Conservation (phyloP, 2,113 vertebrate genomes). For the Microtus ochrogaster region DNA sequence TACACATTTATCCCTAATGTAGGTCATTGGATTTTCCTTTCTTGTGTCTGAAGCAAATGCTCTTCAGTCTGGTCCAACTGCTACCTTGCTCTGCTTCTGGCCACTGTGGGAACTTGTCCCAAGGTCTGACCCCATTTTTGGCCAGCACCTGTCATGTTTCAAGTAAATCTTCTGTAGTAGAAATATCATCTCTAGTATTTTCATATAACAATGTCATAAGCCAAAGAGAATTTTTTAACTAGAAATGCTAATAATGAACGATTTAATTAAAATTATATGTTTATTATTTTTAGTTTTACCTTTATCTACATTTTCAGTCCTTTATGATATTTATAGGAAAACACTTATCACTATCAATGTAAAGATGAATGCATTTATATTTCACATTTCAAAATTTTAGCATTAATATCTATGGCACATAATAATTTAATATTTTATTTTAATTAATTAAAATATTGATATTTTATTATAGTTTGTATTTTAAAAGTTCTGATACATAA, state of each 20-base stretch:
- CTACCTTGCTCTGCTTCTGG: not conserved
- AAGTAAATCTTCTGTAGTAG: not conserved
- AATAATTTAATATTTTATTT: not conserved
- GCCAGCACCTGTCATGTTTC: not conserved
- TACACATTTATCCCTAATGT: not conserved
- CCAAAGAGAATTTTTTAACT: not conserved
- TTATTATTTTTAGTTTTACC: not conserved
- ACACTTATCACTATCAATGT: not conserved
- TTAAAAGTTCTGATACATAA: not conserved
- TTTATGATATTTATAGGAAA: not conserved
- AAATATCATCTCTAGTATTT: not conserved
- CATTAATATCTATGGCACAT: constrained; percentile 39
- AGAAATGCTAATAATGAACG: not conserved
- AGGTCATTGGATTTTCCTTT: not conserved
- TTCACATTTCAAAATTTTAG: constrained; percentile 30
- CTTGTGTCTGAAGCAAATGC: not conserved
- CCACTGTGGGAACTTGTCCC: not conserved
- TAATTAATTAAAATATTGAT: not conserved
- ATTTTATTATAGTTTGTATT: too few relatives aligned
- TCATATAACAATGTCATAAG: not conserved
- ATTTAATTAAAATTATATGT: constrained; percentile 16
- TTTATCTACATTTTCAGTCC: not conserved
- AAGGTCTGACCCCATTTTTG: not conserved
- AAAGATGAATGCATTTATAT: not conserved
- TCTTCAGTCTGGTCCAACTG: not conserved